Base-by-base conservation (phyloP, 2,113 vertebrate species). In the Deroptyus accipitrinus region DNA sequence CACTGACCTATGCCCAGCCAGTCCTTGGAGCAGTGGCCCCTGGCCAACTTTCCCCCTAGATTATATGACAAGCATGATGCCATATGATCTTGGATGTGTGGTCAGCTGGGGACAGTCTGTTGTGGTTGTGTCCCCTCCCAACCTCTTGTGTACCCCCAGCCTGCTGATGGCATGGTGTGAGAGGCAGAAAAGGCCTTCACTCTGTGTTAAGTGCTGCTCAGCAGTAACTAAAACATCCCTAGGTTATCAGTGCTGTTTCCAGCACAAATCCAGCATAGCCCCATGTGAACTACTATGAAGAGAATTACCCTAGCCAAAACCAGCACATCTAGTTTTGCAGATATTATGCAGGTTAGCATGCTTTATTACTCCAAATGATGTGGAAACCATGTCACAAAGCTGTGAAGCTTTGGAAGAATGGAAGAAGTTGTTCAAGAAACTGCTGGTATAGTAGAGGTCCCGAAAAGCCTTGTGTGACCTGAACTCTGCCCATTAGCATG, bases 1-100 rank as follows among this genome's bases (percentile, higher is more conserved):
- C 14, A 59, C 41, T 28, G 2, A 2, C 39, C 17, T 17, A 18
- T 68, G 41, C 54, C 54, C 52, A 44, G 39, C 39, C 27, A 49
- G 54, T 55, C 54, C 31, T 23, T 0, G 0, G 0, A 51, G 54
- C 35, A 84, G 27, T 24, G 39, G 13, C 27, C 19, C 16, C 41
- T 25, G 17, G 48, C 23, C 62, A 80, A 24, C 23, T 55, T 74
- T 85, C 23, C 59, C 23, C 41, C 16, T 55, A 8, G 41, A 68
- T 63, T 64, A 15, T 61, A 41, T 31, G 63, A 55, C 69, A 22
- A 85, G 37, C 37, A 22, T 52, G 48, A 39, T 25, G 12, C 30
- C 14, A 27, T 81, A 10, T 24, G 49, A 41, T 41, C 14, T 81
- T n/a, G 69, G 75, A 41, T n/a, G 39, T 51, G 68, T 64, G 61